phyloP scores from a whole-genome alignment of 1,140 invertebrate species.

The Semibalanus balanoides region DNA sequence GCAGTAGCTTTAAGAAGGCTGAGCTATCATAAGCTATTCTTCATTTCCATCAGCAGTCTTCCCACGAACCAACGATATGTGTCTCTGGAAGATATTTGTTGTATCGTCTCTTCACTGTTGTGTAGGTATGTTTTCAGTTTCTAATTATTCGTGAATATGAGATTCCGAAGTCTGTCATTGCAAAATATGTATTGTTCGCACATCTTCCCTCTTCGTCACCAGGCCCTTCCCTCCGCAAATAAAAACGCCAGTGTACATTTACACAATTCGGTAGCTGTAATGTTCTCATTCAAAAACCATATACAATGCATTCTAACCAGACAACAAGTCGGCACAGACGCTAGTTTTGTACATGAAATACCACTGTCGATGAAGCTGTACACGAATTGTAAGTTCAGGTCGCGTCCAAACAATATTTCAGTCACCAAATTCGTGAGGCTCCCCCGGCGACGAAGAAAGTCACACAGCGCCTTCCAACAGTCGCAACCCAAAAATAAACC shows the following conservation, averaged over 20 bases:
- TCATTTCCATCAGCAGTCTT: too few species aligned
- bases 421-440: background rate
- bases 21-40: too few species aligned
- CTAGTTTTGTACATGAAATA: conserved; percentile 2
- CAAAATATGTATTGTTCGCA: too few species aligned
- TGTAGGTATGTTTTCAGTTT: too few species aligned
- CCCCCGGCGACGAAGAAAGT: background rate
- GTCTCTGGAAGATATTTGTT: too few species aligned
- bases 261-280: background rate
- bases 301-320: conserved; percentile 2
- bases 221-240: background rate
- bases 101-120: too few species aligned
- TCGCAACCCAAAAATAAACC: background rate
- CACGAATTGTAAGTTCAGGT: background rate
- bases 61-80: too few species aligned
- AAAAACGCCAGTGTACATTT: background rate
- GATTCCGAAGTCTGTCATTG: too few species aligned
- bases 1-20: too few species aligned
- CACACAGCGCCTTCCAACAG: background rate
- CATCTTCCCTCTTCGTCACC: too few species aligned
- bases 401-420: background rate
- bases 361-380: background rate
- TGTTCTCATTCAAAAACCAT: conserved; percentile 2
- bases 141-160: too few species aligned
- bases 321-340: background rate